phyloP scores from a whole-genome alignment of 1,140 invertebrate genomes.

The Lepidurus packardi region DNA sequence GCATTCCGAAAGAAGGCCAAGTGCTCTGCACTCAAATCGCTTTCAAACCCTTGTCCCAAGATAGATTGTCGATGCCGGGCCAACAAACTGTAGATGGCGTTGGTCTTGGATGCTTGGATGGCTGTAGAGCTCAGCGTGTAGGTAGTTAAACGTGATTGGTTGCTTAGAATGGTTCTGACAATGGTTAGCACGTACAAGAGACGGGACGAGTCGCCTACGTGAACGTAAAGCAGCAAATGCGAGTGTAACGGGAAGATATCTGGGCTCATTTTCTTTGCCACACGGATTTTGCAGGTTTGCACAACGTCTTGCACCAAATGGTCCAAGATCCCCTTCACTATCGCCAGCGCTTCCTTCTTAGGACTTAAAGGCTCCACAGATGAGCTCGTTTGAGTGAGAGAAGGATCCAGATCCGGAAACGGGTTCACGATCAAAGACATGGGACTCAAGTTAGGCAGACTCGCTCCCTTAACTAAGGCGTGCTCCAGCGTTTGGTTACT shows the following conservation, averaged over 20 bases:
- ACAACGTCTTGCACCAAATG: conserved; percentile 53
- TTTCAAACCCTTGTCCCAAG: conserved; percentile 70
- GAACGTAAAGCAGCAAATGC: conserved; percentile 73
- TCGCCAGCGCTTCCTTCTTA: conserved; percentile 38
- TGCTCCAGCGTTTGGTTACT: conserved; percentile 48
- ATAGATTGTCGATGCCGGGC: conserved; percentile 74
- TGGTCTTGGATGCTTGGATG: conserved; percentile 51
- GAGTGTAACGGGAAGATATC: conserved; percentile 68
- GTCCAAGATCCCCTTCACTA: conserved; percentile 53
- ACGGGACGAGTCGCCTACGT: conserved; percentile 69
- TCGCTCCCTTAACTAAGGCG: conserved; percentile 49
- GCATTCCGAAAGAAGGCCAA: conserved; percentile 58
- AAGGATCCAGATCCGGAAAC: conserved; percentile 41
- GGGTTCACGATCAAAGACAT: conserved; percentile 55
- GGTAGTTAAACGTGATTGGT: conserved; percentile 66
- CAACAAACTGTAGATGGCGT: conserved; percentile 51
- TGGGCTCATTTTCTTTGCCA: conserved; percentile 22
- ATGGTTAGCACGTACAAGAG: conserved; percentile 72
- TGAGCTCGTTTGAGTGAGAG: neutral
- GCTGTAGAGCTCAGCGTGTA: conserved; percentile 64
- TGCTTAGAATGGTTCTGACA: conserved; percentile 64
- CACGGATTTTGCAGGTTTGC: conserved; percentile 25
- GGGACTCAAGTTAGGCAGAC: conserved; percentile 46
- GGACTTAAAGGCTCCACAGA: neutral
- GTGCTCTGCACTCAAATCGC: conserved; percentile 50